Evolutionary conservation across 2,113 vertebrate species (phyloP).

Genomic region (Dicrurus megarhynchus): DNA sequence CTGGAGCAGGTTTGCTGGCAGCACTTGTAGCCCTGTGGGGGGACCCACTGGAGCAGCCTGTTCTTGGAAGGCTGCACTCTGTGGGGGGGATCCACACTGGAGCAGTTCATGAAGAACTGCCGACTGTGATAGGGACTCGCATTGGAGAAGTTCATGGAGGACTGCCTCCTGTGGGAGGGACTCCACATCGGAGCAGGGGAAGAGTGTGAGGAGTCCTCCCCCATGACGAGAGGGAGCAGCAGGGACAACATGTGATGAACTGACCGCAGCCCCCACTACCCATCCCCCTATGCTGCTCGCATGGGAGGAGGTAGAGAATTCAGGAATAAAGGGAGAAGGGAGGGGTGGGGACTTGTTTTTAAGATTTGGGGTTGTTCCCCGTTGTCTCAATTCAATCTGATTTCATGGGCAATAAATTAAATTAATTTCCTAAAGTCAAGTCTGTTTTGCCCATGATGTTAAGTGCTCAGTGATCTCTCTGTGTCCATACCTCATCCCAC

Average conservation of each 20-base stretch:
- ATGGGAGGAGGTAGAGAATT: neutral
- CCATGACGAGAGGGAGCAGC: neutral
- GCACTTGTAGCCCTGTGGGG: neutral
- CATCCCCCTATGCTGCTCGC: accelerated
- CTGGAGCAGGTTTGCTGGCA: neutral
- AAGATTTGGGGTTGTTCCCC: neutral
- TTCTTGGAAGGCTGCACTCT: neutral
- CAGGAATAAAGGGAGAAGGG: neutral
- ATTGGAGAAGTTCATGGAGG: neutral
- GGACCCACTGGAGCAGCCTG: neutral
- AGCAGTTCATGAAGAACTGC: neutral
- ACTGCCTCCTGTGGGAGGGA: neutral
- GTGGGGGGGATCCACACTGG: accelerated
- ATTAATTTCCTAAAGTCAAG: neutral
- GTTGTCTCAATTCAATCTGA: neutral
- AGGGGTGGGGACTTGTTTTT: neutral
- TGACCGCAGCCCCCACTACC: neutral
- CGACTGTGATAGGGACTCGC: neutral
- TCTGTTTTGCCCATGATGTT: neutral
- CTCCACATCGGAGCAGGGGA: neutral
- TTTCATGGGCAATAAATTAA: neutral
- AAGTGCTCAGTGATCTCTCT: neutral
- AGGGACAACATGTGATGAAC: accelerated
- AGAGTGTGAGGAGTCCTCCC: neutral
- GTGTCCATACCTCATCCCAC: neutral